phyloP scores from a whole-genome alignment of 2,797 vertebrate genomes.

The Passerculus sandwichensis region DNA sequence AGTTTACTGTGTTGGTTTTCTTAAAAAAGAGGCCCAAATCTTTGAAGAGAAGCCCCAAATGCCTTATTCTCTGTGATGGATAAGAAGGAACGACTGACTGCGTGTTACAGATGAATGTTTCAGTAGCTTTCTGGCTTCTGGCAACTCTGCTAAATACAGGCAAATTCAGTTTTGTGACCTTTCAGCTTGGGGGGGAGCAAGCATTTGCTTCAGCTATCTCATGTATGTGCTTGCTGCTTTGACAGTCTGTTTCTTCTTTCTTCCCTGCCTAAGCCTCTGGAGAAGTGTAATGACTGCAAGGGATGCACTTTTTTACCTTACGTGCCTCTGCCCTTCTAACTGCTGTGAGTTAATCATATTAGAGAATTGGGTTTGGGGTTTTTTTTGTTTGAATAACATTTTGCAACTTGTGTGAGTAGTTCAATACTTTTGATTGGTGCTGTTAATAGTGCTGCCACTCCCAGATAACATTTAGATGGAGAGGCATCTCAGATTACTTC shows the following conservation, averaged over 20 bases:
- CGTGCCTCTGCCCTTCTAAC: slow-evolving; percentile 16
- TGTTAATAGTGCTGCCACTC: background rate
- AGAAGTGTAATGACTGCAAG: slow-evolving; percentile 33
- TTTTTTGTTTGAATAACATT: background rate
- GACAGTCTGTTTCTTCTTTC: slow-evolving; percentile 32
- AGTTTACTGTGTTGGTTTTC: background rate
- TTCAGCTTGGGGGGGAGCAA: background rate
- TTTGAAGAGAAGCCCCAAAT: background rate
- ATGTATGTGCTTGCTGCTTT: slow-evolving; percentile 19
- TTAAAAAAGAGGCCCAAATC: background rate
- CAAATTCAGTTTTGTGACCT: background rate
- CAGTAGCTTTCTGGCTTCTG: background rate
- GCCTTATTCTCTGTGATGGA: background rate
- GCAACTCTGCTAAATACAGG: background rate
- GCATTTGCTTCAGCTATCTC: background rate
- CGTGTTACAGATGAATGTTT: background rate
- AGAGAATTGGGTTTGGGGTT: background rate
- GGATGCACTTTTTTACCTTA: background rate
- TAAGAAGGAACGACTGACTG: background rate
- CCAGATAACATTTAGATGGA: background rate
- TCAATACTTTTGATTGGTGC: background rate
- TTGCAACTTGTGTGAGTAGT: background rate
- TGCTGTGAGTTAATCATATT: slow-evolving; percentile 45
- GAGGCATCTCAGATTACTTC: background rate
- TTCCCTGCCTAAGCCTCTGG: slow-evolving; percentile 50